Conservation (phyloP, 2,113 vertebrate species). For the Paracanthobrama guichenoti region DNA sequence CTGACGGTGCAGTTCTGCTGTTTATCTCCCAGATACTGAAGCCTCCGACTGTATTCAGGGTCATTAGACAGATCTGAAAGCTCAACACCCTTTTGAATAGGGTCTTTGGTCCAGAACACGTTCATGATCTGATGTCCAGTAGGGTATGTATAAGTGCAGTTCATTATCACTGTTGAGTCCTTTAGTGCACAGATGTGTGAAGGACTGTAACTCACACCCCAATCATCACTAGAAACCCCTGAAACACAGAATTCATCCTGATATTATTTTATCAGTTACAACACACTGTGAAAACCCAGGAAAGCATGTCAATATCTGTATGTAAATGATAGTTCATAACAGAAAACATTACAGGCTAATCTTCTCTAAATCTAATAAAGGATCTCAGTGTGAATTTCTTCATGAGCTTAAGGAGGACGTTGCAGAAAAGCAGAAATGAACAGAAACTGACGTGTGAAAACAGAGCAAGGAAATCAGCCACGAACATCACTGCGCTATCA, state of each 20-base stretch:
- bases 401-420: too few species aligned
- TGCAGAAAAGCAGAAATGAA: too few species aligned
- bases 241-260: neutral
- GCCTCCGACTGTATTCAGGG: neutral
- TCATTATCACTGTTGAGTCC: neutral
- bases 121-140: neutral
- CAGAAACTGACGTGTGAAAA: too few species aligned
- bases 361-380: too few species aligned
- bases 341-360: too few species aligned
- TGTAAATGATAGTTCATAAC: too few species aligned
- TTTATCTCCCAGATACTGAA: conserved; percentile 8
- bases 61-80: neutral
- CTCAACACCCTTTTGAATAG: rapidly evolving
- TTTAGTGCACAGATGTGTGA: conserved; percentile 4
- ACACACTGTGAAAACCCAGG: too few species aligned
- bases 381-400: too few species aligned
- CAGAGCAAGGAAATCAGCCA: too few species aligned
- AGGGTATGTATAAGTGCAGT: neutral
- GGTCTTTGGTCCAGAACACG: neutral
- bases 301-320: too few species aligned
- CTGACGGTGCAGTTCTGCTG: conserved; percentile 13
- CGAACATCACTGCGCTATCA: too few species aligned
- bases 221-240: neutral
- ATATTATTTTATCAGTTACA: too few species aligned
- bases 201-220: neutral